These are phyloP conservation scores for Porphyrio hochstetteri DNA, from an alignment of 2,113 vertebrate genomes.

Conservation along the genomic window DNA sequence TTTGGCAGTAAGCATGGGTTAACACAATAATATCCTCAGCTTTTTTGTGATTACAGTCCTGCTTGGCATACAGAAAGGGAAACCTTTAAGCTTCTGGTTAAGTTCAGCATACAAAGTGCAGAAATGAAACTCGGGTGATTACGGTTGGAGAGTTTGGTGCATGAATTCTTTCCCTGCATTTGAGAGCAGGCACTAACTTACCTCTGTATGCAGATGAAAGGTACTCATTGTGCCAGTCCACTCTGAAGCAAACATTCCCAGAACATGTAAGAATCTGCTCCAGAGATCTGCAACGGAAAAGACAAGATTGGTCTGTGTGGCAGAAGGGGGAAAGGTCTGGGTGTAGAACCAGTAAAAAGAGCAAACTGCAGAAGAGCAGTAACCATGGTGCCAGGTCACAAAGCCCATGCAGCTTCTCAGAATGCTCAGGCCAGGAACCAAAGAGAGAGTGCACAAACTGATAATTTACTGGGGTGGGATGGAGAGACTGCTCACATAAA, in stretches of 20 bases:
- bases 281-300: background rate
- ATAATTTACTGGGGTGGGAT: background rate
- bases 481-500: background rate
- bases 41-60: background rate
- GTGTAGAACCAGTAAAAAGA: background rate
- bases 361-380: background rate
- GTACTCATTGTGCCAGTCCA: fast-evolving
- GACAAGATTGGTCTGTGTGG: background rate
- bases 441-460: background rate
- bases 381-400: background rate
- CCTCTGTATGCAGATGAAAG: background rate
- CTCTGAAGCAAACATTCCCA: background rate
- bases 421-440: background rate
- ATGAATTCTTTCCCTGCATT: background rate
- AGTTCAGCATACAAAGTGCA: background rate
- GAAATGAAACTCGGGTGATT: background rate
- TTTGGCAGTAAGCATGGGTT: background rate
- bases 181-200: background rate
- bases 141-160: background rate
- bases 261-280: background rate
- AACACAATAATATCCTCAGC: background rate
- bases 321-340: fast-evolving
- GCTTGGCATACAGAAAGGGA: background rate
- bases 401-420: background rate
- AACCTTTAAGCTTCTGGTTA: background rate